phyloP scores from a whole-genome alignment of 2,113 vertebrate species.

The Rhineura floridana region DNA sequence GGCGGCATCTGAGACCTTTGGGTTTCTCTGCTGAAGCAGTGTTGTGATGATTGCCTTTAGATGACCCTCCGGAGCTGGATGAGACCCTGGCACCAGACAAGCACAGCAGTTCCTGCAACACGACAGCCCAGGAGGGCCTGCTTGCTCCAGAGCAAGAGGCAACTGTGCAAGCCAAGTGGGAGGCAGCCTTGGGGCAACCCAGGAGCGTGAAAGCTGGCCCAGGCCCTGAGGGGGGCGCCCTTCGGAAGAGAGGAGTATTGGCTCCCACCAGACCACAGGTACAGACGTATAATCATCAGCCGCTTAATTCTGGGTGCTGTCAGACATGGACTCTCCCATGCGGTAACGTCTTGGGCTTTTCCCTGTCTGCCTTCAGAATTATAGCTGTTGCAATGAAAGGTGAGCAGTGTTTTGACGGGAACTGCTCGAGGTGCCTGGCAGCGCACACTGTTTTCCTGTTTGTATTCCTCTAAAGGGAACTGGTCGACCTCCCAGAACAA shows the following conservation, averaged over 20 bases:
- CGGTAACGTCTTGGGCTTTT: not conserved
- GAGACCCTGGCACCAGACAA: conserved; percentile 37
- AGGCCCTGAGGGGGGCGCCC: conserved; percentile 5
- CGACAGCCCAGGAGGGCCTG: conserved; percentile 1
- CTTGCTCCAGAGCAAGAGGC: conserved; percentile 52
- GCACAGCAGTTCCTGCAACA: not conserved
- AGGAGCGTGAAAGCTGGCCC: conserved; percentile 56
- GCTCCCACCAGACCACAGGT: conserved; percentile 67
- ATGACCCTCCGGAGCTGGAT: conserved; percentile 25
- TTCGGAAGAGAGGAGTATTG: conserved; percentile 51
- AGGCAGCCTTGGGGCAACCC: conserved; percentile 44
- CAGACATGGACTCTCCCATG: not conserved
- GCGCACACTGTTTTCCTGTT: not conserved
- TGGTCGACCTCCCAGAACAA: conserved; percentile 17
- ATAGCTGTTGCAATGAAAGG: not conserved
- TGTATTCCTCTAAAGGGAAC: conserved; percentile 55
- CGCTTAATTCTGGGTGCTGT: not conserved
- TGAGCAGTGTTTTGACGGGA: not conserved
- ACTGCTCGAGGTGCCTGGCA: not conserved
- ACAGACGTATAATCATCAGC: not conserved
- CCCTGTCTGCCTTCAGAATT: not conserved
- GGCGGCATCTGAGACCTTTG: not conserved
- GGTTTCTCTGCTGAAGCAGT: not conserved
- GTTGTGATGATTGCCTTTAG: conserved; percentile 30
- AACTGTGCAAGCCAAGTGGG: conserved; percentile 52